Evolutionary conservation across 1,140 invertebrate species (phyloP).

Genomic region (Patella vulgata): DNA sequence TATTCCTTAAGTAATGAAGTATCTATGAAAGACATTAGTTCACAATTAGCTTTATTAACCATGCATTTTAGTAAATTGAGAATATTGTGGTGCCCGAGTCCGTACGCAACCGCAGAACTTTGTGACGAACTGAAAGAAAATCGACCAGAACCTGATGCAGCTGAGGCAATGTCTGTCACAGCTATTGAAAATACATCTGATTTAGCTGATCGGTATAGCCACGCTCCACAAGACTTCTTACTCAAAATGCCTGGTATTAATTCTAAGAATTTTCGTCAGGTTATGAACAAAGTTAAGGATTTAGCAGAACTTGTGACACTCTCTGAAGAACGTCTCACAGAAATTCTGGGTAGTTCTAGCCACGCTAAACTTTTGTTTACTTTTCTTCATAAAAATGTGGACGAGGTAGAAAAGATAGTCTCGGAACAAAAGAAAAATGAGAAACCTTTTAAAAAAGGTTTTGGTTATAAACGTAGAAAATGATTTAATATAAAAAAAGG

Average conservation of each 20-base stretch:
- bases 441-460: constrained; percentile 10
- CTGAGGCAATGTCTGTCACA: constrained; percentile 71
- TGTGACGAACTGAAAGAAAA: constrained; percentile 79
- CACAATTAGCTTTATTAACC: constrained; percentile 90
- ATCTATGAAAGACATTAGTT: constrained; percentile 77
- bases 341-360: constrained; percentile 73
- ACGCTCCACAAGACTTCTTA: constrained; percentile 79
- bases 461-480: not conserved
- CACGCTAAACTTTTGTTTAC: constrained; percentile 65
- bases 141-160: constrained; percentile 77
- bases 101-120: constrained; percentile 93
- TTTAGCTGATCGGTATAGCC: constrained; percentile 64
- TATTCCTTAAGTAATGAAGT: constrained; percentile 82
- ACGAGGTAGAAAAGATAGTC: constrained; percentile 17
- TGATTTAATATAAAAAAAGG: not conserved
- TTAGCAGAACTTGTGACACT: constrained; percentile 74
- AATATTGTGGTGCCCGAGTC: constrained; percentile 94
- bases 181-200: constrained; percentile 43
- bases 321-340: constrained; percentile 71
- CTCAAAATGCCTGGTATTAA: constrained; percentile 90
- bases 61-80: constrained; percentile 93
- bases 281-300: constrained; percentile 78
- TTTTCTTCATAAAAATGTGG: constrained; percentile 64
- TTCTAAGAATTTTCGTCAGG: constrained; percentile 82
- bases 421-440: constrained; percentile 9